Percentiles rank a stretch among this genome's conserved stretches.
These are phyloP conservation scores for Agriotes lineatus DNA, from an alignment of 2,888 invertebrate genomes.

Conservation along the genomic window DNA sequence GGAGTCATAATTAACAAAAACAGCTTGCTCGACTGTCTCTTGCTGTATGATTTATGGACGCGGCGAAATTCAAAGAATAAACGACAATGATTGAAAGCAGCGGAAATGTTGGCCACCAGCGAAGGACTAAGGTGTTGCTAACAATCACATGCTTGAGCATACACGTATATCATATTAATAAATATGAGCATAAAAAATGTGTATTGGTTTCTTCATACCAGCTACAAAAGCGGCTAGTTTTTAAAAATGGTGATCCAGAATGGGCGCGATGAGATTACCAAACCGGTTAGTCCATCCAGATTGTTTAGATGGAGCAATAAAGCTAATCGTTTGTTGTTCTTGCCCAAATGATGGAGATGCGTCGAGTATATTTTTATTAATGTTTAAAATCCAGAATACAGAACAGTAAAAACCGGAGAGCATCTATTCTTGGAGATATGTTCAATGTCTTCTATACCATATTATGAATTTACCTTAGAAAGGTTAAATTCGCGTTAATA, in stretches of 20 bases:
- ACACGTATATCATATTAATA: slow-evolving; percentile 15
- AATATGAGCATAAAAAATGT: slow-evolving; percentile 4
- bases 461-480: no score
- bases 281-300: slow-evolving; percentile 2
- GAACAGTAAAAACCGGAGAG: no score
- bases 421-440: no score
- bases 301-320: background rate
- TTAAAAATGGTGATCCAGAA: background rate
- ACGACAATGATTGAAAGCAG: background rate
- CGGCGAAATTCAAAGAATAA: background rate
- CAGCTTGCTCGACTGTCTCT: background rate
- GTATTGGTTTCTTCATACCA: background rate
- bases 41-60: background rate
- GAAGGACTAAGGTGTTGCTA: background rate
- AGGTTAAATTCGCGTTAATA: no score
- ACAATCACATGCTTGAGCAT: slow-evolving; percentile 9
- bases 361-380: no score
- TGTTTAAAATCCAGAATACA: no score
- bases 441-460: no score
- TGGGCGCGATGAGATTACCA: background rate
- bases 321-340: slow-evolving; percentile 6
- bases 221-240: background rate
- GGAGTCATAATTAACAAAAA: no score
- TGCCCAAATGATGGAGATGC: slow-evolving; percentile 8
- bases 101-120: slow-evolving; percentile 5